phyloP scores from a whole-genome alignment of 2,113 vertebrate genomes.

The Syngnathoides biaculeatus region DNA sequence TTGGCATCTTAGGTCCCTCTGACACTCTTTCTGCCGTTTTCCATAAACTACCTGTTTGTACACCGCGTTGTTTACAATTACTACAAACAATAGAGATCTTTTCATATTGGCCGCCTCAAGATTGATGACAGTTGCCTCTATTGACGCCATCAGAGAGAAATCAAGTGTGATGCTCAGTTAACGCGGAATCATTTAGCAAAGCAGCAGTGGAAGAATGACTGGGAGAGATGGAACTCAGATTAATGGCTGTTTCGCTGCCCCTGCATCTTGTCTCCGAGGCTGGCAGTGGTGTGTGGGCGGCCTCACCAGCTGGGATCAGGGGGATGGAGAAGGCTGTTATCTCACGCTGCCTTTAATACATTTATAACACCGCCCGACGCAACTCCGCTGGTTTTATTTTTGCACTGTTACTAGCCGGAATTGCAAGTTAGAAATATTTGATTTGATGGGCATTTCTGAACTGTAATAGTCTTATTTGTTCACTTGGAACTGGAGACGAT shows the following conservation, averaged over 20 bases:
- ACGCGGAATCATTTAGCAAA: conserved; percentile 28
- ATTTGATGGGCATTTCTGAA: conserved; percentile 44
- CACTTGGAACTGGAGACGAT: conserved; percentile 20
- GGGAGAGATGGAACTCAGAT: conserved; percentile 47
- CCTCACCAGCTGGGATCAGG: conserved; percentile 70
- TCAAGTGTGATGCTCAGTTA: conserved; percentile 15
- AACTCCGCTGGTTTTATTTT: conserved; percentile 48
- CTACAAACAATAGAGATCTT: neutral
- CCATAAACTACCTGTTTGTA: neutral
- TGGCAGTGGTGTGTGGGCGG: conserved; percentile 67
- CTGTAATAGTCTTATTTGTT: conserved; percentile 37
- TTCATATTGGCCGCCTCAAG: neutral
- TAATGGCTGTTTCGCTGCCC: conserved; percentile 55
- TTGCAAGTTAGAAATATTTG: conserved; percentile 52
- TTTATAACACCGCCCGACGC: conserved; percentile 61
- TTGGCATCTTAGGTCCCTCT: too few relatives aligned
- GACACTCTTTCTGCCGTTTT: neutral
- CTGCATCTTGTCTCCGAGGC: conserved; percentile 63
- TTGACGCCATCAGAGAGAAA: conserved; percentile 16
- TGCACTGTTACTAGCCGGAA: conserved; percentile 39
- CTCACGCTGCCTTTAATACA: conserved; percentile 66
- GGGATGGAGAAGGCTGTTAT: conserved; percentile 64
- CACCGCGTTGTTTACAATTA: neutral
- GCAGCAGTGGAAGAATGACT: conserved; percentile 28
- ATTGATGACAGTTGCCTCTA: conserved; percentile 10